These are phyloP conservation scores for Leucophenga maculata DNA, from an alignment of 2,888 invertebrate species.

Conservation along the genomic window DNA sequence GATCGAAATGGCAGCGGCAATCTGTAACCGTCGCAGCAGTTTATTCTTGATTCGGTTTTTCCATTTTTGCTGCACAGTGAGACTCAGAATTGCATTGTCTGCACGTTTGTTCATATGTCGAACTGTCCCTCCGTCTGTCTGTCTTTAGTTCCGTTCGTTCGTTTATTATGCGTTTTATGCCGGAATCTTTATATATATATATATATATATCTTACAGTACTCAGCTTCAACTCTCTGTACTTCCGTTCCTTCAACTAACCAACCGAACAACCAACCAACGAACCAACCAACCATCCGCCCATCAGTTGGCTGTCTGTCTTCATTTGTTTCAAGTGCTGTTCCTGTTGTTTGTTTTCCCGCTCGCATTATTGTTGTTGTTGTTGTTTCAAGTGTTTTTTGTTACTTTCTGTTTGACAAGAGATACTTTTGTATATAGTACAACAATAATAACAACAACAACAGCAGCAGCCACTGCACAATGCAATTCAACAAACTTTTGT, in stretches of 20 bases:
- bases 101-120: neutral
- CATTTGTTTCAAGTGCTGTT: conserved; percentile 43
- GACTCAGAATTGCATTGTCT: conserved; percentile 17
- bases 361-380: conserved; percentile 36
- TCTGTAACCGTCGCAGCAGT: conserved; percentile 32
- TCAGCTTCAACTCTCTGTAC: neutral
- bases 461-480: no score
- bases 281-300: conserved; percentile 50
- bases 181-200: conserved; percentile 27
- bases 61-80: conserved; percentile 29
- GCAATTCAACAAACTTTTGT: conserved; percentile 51
- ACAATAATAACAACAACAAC: no score
- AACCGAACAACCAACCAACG: conserved; percentile 46
- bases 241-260: neutral
- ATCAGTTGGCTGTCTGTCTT: conserved; percentile 21
- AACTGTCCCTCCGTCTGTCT: neutral
- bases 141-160: conserved; percentile 18
- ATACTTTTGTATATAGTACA: conserved; percentile 10
- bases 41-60: conserved; percentile 40
- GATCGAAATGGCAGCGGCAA: conserved; percentile 22
- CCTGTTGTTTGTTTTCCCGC: conserved; percentile 12
- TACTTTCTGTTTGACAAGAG: conserved; percentile 20
- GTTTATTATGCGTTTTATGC: conserved; percentile 27
- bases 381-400: conserved; percentile 44
- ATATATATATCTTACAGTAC: neutral